Evolutionary conservation across 2,797 vertebrate species (phyloP), one percentile per base, ranked within the genome.

Genomic region (Coendou prehensilis): DNA sequence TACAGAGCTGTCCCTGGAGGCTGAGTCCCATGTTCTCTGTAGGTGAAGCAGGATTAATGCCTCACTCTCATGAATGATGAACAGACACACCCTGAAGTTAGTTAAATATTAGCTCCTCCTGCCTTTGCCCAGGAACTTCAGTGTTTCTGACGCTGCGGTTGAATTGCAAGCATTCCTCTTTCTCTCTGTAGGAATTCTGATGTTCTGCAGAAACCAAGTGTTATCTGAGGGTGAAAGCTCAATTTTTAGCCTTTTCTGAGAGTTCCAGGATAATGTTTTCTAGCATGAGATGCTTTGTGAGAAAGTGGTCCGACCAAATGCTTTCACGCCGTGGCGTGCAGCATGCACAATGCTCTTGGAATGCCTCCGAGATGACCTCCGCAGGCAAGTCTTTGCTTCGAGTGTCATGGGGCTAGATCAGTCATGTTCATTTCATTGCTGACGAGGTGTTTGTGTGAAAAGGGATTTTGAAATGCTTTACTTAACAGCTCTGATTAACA

Each of bases 351-450:
- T 54, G 9, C 1, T 67, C 50, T 45, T 88, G 95, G 93, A 94
- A 97, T 89, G 87, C 81, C 83, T 94, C 57, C 37, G 37, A 89
- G 78, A 87, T 61, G 90, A 95, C 86, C 96, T 80, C n/a, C 69
- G 50, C 57, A 93, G 78, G 76, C 50, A 80, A 95, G 71, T 52
- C 83, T 84, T 96, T 56, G 37, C 75, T 61, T 23, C 63, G 28
- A 87, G 57, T 91, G 28, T 95, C 78, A 92, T 63, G 56, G 64
- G 92, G 88, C 97, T 89, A 96, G 95, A 97, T 87, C 61, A 14
- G 92, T 97, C 98, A 93, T 89, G 93, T 93, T 92, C 33, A 9
- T 64, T 84, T 93, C 54, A 73, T n/a, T 45, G 87, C 45, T 57
- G 63, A 95, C 41, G 84, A 87, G 45, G 41, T 73, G 26, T 85